Percentiles rank a stretch among this genome's conserved stretches.
Conservation (phyloP, 2,888 invertebrate genomes). For the Dinocampus coccinellae region DNA sequence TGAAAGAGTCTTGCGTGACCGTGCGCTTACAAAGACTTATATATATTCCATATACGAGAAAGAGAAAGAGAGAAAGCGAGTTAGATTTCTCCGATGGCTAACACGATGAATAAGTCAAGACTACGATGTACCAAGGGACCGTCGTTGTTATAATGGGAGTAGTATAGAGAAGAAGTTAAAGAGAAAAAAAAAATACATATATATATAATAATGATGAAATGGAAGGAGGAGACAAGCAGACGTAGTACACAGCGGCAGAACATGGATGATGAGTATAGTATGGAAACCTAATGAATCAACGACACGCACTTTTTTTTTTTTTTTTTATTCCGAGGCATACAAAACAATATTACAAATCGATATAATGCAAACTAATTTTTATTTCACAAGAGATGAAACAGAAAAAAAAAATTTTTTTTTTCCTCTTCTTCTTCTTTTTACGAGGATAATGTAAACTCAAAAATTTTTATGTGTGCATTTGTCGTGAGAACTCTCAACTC, state of each 20-base stretch:
- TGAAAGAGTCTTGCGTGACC: slow-evolving; percentile 26
- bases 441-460: no score
- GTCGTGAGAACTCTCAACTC: background rate
- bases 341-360: no score
- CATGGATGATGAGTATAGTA: background rate
- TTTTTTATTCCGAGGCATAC: background rate
- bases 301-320: background rate
- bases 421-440: no score
- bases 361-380: no score
- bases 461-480: background rate
- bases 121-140: slow-evolving; percentile 24
- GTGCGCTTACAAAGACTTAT: slow-evolving; percentile 17
- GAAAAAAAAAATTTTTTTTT: no score
- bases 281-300: background rate
- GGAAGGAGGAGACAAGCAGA: background rate
- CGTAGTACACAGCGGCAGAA: background rate
- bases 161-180: slow-evolving; percentile 25
- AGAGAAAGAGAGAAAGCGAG: no score
- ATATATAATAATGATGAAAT: background rate
- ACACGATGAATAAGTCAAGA: slow-evolving; percentile 38
- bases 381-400: no score
- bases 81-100: background rate
- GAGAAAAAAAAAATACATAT: slow-evolving; percentile 22
- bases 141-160: slow-evolving; percentile 22
- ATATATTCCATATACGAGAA: background rate